Percentiles rank a stretch among this genome's conserved stretches.
Evolutionary conservation across 2,113 vertebrate genomes (phyloP).

Genomic region (Litocranius walleri): DNA sequence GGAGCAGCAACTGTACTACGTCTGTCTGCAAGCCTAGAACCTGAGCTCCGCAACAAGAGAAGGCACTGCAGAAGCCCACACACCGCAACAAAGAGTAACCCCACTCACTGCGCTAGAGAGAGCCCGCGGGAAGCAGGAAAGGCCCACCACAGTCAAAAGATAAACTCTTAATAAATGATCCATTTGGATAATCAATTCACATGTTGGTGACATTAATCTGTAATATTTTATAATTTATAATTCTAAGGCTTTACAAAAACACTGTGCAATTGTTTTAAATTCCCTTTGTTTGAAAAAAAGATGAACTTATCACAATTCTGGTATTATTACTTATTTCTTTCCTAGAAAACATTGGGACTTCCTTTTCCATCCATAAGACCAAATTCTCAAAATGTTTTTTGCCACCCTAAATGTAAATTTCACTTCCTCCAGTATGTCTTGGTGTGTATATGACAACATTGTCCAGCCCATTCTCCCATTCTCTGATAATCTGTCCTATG

Average conservation of each 20-base stretch:
- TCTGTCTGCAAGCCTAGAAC: not conserved
- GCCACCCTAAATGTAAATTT: not conserved
- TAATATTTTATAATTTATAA: not conserved
- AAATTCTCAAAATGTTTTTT: not conserved
- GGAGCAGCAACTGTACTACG: fast-evolving
- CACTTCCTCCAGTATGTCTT: not conserved
- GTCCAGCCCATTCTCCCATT: not conserved
- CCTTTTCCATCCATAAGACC: not conserved
- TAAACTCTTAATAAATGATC: not conserved
- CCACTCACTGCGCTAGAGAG: not conserved
- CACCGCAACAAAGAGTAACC: fast-evolving
- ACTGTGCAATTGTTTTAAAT: not conserved
- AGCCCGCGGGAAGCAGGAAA: not conserved
- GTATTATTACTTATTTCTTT: not conserved
- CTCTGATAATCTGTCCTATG: not conserved
- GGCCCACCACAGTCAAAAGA: not conserved
- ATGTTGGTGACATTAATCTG: not conserved
- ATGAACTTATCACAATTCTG: not conserved
- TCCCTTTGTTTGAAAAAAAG: not conserved
- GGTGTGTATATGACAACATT: not conserved
- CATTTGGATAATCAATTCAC: not conserved
- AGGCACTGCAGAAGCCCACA: not conserved
- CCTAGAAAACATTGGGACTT: not conserved
- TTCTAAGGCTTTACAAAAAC: not conserved
- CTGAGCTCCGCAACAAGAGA: not conserved